phyloP scores from a whole-genome alignment of 1,140 invertebrate genomes.

The Oncopeltus fasciatus region DNA sequence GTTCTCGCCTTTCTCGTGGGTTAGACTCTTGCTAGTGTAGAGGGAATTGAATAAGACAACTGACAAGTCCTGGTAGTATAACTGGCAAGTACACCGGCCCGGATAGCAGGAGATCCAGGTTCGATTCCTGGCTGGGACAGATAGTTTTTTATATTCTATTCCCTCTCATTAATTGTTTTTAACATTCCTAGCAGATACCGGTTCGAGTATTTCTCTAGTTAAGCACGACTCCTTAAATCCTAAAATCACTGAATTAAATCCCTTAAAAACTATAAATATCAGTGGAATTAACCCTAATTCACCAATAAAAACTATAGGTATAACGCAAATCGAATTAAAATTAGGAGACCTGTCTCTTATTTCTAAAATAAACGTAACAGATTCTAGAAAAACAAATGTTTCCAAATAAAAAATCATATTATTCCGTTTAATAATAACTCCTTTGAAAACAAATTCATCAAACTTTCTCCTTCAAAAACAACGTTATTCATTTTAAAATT shows the following conservation, averaged over 20 bases:
- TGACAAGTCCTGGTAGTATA: too few relatives aligned
- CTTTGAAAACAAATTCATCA: not conserved
- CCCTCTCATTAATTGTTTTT: too few relatives aligned
- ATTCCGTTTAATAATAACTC: not conserved
- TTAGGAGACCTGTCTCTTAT: not conserved
- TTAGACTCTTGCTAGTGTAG: too few relatives aligned
- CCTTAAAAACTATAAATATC: not conserved
- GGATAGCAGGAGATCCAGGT: too few relatives aligned
- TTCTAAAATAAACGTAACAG: not conserved
- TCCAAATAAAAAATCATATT: not conserved
- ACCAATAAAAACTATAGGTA: not conserved
- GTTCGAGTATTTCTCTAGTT: not conserved
- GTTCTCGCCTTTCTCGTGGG: too few relatives aligned
- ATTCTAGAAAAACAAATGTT: not conserved
- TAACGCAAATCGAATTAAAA: not conserved
- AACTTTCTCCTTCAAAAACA: not conserved
- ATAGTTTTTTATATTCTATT: too few relatives aligned
- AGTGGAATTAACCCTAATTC: not conserved
- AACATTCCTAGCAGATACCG: not conserved
- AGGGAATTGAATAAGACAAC: too few relatives aligned
- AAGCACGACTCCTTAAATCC: not conserved
- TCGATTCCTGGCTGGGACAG: too few relatives aligned
- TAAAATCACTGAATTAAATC: not conserved
- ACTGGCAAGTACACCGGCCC: too few relatives aligned
- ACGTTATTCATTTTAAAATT: not conserved